Conservation (phyloP, 1,140 invertebrate species). For the Eciton burchellii region DNA sequence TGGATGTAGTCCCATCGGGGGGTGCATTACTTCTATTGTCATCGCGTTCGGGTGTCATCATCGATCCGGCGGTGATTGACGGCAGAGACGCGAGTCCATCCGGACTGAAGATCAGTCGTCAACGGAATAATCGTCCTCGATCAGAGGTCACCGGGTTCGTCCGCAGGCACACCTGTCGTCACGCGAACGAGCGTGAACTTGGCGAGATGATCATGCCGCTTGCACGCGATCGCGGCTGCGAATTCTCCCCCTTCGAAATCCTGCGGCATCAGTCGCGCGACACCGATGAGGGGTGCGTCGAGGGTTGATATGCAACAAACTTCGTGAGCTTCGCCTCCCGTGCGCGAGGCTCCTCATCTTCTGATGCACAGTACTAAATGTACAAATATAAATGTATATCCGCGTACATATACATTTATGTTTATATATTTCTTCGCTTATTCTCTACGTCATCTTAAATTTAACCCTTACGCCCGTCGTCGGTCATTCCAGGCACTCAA, state of each 20-base stretch:
- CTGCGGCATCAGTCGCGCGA: constrained; percentile 6
- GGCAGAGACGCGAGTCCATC: neutral
- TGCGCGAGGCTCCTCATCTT: constrained; percentile 66
- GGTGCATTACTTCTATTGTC: constrained; percentile 35
- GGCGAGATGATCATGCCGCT: too few relatives aligned
- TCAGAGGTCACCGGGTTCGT: neutral
- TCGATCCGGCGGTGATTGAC: neutral
- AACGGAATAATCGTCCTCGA: neutral
- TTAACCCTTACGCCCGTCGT: constrained; percentile 68
- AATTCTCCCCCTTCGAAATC: neutral
- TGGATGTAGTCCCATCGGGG: constrained; percentile 5
- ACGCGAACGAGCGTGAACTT: too few relatives aligned
- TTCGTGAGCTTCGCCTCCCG: constrained; percentile 16
- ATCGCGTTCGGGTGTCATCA: neutral
- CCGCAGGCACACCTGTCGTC: neutral
- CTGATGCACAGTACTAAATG: constrained; percentile 63
- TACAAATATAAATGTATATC: constrained; percentile 15
- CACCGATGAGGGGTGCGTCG: neutral
- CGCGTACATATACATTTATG: constrained; percentile 15
- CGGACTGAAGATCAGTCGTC: neutral
- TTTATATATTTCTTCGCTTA: too few relatives aligned
- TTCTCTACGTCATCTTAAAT: constrained; percentile 59
- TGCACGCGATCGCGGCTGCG: neutral
- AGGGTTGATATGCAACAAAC: constrained; percentile 52
- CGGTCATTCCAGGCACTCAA: constrained; percentile 32